Conservation (phyloP, 1,140 invertebrate species). For the Diplogasteroides magnus region DNA sequence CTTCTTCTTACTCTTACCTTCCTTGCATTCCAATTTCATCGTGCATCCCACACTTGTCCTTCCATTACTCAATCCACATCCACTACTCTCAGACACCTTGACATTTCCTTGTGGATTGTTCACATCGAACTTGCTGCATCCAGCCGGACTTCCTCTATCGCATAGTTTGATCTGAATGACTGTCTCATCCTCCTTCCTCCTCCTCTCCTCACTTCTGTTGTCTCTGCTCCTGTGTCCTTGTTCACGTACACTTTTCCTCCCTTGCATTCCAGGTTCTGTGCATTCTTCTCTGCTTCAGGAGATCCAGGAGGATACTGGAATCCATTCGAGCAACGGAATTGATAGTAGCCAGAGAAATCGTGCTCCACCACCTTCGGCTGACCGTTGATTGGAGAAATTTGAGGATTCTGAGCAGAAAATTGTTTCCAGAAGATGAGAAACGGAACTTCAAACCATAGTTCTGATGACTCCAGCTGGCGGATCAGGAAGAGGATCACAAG, state of each 20-base stretch:
- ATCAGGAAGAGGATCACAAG: background rate
- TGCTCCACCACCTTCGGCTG: background rate
- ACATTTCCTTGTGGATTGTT: background rate
- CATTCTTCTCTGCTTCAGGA: background rate
- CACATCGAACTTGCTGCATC: background rate
- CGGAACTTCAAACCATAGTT: background rate
- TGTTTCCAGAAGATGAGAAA: background rate
- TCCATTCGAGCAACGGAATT: background rate
- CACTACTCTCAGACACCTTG: background rate
- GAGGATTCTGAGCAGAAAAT: background rate
- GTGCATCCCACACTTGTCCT: background rate
- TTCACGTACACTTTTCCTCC: background rate
- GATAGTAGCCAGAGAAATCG: background rate
- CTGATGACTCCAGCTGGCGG: background rate
- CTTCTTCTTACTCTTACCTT: background rate
- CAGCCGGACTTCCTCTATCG: background rate
- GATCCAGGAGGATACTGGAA: background rate
- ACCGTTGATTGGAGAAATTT: background rate
- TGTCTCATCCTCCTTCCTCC: background rate
- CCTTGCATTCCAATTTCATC: background rate
- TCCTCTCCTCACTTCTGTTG: background rate
- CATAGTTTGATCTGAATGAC: background rate
- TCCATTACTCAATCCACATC: background rate
- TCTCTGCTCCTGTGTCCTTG: too few relatives aligned
- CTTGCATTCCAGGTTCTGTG: background rate